phyloP scores from a whole-genome alignment of 2,797 vertebrate genomes.

The Pseudochromis fuscus region DNA sequence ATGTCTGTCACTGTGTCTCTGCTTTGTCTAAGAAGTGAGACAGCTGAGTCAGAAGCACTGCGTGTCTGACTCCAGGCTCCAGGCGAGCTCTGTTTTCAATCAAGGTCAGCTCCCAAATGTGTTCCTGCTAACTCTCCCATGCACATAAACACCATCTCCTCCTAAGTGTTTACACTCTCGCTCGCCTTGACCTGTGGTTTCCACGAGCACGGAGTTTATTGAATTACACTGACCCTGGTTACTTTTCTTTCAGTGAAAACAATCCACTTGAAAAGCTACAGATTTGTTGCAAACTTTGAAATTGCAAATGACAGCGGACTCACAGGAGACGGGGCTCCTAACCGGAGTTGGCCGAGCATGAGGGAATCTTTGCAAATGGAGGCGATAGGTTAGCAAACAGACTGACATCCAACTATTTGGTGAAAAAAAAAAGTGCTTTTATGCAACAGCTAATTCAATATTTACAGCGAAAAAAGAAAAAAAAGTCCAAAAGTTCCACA shows the following conservation, averaged over 20 bases:
- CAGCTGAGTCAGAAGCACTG: slow-evolving; percentile 10
- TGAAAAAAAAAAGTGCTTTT: not conserved
- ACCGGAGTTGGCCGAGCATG: slow-evolving; percentile 15
- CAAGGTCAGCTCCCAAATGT: slow-evolving; percentile 50
- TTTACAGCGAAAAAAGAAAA: not conserved
- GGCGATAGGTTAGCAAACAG: slow-evolving; percentile 19
- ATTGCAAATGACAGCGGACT: slow-evolving; percentile 55
- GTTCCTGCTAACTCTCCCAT: slow-evolving; percentile 42
- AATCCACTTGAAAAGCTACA: slow-evolving; percentile 55
- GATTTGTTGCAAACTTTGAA: slow-evolving; percentile 38
- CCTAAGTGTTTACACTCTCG: slow-evolving; percentile 46
- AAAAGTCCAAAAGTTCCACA: not conserved
- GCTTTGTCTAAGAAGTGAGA: slow-evolving; percentile 35
- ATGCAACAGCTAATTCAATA: slow-evolving; percentile 14
- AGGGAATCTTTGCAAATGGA: slow-evolving; percentile 7
- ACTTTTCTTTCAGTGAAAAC: slow-evolving; percentile 65
- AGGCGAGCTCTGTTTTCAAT: slow-evolving; percentile 68
- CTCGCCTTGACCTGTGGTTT: slow-evolving; percentile 43
- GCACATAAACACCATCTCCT: slow-evolving; percentile 48
- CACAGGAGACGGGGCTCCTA: slow-evolving; percentile 24
- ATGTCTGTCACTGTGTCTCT: slow-evolving; percentile 16
- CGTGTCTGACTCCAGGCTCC: slow-evolving; percentile 41
- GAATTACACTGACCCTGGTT: slow-evolving; percentile 62
- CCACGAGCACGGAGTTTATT: slow-evolving; percentile 53
- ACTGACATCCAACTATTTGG: not conserved